phyloP scores from a whole-genome alignment of 2,797 vertebrate genomes.

The Falco berigora region DNA sequence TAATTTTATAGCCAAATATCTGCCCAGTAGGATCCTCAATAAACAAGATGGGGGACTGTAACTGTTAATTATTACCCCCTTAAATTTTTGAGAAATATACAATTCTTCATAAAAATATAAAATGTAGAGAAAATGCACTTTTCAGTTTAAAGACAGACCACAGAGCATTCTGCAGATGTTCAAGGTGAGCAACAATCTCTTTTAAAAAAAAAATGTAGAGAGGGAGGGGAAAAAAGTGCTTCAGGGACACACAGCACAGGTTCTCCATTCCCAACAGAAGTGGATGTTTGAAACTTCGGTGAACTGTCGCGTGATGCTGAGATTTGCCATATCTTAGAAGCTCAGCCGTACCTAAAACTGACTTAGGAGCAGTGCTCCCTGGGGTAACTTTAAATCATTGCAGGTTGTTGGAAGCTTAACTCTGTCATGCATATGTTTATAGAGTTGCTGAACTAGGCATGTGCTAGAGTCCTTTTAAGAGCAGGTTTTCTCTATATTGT shows the following conservation, averaged over 20 bases:
- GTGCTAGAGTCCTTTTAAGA: background rate
- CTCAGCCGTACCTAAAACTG: background rate
- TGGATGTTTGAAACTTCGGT: background rate
- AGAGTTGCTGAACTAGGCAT: background rate
- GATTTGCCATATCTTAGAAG: background rate
- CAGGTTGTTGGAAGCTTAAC: background rate
- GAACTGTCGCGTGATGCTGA: background rate
- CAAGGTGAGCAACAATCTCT: background rate
- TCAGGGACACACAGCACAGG: background rate
- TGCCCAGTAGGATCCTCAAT: background rate
- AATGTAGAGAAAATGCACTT: background rate
- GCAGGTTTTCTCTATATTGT: background rate
- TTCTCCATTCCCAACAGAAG: background rate
- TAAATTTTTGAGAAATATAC: background rate
- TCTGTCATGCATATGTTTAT: background rate
- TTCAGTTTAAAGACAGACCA: background rate
- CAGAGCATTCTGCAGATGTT: background rate
- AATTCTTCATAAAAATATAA: background rate
- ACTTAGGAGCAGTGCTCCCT: background rate
- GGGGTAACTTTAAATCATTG: background rate
- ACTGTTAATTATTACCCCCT: background rate
- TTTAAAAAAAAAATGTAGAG: background rate
- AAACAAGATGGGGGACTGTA: background rate
- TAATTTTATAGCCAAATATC: background rate
- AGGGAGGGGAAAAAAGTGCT: background rate